A percentile compares a stretch with the other conserved stretches of the same genome.
phyloP scores from a whole-genome alignment of 2,888 invertebrate genomes.

The Cabera pusaria region DNA sequence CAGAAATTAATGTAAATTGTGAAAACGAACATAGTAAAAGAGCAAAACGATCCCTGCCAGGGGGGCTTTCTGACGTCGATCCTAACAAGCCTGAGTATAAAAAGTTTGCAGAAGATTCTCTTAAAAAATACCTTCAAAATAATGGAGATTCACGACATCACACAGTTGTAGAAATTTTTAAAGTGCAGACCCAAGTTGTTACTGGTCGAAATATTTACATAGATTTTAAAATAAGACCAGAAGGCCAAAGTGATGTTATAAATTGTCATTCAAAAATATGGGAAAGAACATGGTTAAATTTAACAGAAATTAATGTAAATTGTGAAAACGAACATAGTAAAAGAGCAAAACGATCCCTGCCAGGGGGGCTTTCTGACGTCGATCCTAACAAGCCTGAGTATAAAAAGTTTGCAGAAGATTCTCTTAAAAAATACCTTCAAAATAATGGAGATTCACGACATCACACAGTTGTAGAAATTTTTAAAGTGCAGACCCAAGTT shows the following conservation, averaged over 20 bases:
- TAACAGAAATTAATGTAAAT: slow-evolving; percentile 35
- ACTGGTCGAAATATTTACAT: slow-evolving; percentile 76
- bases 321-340: slow-evolving; percentile 27
- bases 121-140: slow-evolving; percentile 36
- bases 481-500: slow-evolving; percentile 61
- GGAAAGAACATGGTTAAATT: slow-evolving; percentile 33
- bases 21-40: slow-evolving; percentile 19
- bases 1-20: slow-evolving; percentile 39
- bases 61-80: slow-evolving; percentile 11
- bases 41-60: slow-evolving; percentile 29
- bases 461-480: slow-evolving; percentile 49
- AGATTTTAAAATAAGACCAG: slow-evolving; percentile 75
- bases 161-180: slow-evolving; percentile 50
- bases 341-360: slow-evolving; percentile 29
- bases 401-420: slow-evolving; percentile 39
- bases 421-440: slow-evolving; percentile 37
- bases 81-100: slow-evolving; percentile 32
- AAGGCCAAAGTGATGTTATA: slow-evolving; percentile 51
- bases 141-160: slow-evolving; percentile 31
- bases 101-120: slow-evolving; percentile 41
- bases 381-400: slow-evolving; percentile 33
- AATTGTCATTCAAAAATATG: slow-evolving; percentile 33
- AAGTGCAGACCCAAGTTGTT: slow-evolving; percentile 68
- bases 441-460: slow-evolving; percentile 29
- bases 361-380: slow-evolving; percentile 18